Evolutionary conservation across 1,140 invertebrate species (phyloP).

Genomic region (Oscheius sp.): DNA sequence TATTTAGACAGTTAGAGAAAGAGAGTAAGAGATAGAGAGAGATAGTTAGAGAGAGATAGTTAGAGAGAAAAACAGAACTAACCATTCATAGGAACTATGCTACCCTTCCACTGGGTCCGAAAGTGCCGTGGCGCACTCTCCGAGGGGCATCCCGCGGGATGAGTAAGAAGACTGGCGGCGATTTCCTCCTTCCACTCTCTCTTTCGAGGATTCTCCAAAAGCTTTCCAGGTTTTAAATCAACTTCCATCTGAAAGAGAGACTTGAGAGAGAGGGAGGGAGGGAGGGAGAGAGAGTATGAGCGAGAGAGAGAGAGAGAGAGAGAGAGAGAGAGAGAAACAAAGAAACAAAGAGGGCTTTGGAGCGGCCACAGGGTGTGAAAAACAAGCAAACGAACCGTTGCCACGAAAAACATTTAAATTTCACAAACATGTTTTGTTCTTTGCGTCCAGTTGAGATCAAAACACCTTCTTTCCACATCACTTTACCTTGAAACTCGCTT

Average conservation of each 20-base stretch:
- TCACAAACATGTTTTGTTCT: too few relatives aligned
- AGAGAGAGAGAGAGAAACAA: too few relatives aligned
- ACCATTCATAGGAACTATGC: background rate
- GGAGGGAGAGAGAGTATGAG: background rate
- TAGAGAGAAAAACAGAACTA: background rate
- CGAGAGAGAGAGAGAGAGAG: constrained; percentile 34
- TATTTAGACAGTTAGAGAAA: background rate
- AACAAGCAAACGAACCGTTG: too few relatives aligned
- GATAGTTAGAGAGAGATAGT: background rate
- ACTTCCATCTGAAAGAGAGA: too few relatives aligned
- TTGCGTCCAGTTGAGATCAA: too few relatives aligned
- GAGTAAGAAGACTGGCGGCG: background rate
- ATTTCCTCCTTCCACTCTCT: background rate
- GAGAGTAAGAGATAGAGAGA: background rate
- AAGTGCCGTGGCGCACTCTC: background rate
- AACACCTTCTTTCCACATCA: too few relatives aligned
- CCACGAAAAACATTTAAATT: too few relatives aligned
- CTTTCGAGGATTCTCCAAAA: background rate
- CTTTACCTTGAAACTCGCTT: too few relatives aligned
- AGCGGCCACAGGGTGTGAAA: too few relatives aligned
- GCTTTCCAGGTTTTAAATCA: background rate
- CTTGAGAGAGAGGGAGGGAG: background rate
- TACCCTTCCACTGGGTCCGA: background rate
- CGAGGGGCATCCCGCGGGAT: background rate
- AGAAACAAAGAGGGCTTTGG: too few relatives aligned